phyloP scores from a whole-genome alignment of 2,797 vertebrate genomes.

The Micromesistius poutassou region DNA sequence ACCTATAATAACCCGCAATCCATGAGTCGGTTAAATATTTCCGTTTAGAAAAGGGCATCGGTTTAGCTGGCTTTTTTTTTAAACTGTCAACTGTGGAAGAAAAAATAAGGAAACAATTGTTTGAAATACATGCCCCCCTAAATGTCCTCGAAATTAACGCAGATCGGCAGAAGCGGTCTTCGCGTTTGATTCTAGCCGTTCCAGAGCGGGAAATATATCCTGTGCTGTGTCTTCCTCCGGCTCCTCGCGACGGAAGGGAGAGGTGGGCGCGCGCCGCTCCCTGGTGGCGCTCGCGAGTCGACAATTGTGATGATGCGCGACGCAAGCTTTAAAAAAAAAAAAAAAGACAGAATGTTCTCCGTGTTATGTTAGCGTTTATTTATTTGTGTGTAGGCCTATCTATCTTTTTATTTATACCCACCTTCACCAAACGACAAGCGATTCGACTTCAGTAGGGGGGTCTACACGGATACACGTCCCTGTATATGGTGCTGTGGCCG shows the following conservation, averaged over 20 bases:
- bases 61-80: conserved; percentile 17
- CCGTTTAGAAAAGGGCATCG: conserved; percentile 38
- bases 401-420: background rate
- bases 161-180: background rate
- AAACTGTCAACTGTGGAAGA: background rate
- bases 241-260: background rate
- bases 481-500: no score
- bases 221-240: background rate
- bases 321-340: conserved; percentile 35
- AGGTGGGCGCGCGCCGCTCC: conserved; percentile 33
- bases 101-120: background rate
- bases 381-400: conserved; percentile 52
- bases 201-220: conserved; percentile 36
- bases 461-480: no score
- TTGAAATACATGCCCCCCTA: background rate
- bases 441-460: no score
- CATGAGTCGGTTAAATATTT: conserved; percentile 39
- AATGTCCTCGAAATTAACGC: conserved; percentile 9
- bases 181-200: conserved; percentile 20
- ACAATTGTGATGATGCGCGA: conserved; percentile 44
- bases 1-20: conserved; percentile 38
- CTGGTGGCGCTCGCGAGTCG: conserved; percentile 35
- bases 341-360: conserved; percentile 39
- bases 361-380: conserved; percentile 22
- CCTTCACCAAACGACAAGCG: no score